Conservation (phyloP, 2,113 vertebrate genomes). For the Apteryx owenii region DNA sequence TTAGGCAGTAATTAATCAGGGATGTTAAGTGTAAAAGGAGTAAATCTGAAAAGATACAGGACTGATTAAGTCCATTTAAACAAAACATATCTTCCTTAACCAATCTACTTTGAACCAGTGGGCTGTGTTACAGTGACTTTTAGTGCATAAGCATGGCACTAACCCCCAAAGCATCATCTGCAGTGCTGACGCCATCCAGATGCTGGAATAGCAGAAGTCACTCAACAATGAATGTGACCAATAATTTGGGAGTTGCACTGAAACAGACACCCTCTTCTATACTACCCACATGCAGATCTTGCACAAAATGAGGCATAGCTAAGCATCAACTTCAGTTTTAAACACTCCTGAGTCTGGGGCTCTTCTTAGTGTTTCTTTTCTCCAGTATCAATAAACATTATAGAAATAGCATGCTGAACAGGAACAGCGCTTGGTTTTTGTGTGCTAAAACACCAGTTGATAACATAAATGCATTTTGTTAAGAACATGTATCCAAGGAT, state of each 20-base stretch:
- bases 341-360: neutral
- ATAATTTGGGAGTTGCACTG: neutral
- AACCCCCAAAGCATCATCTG: neutral
- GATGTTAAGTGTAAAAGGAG: neutral
- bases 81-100: neutral
- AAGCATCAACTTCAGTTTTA: neutral
- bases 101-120: neutral
- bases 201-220: neutral
- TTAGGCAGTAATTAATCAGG: neutral
- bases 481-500: slow-evolving; percentile 32
- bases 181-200: neutral
- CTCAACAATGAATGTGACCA: neutral
- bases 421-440: neutral
- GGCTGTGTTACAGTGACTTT: neutral
- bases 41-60: neutral
- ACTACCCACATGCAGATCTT: neutral
- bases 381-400: slow-evolving; percentile 6
- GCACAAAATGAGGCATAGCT: neutral
- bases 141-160: neutral
- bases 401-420: slow-evolving; percentile 2
- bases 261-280: neutral
- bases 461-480: slow-evolving; percentile 29
- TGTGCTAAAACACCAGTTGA: neutral
- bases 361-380: neutral
- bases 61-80: neutral